Evolutionary conservation across 2,113 vertebrate genomes (phyloP), one percentile per base, ranked within the genome.

Genomic region (Corvus hawaiiensis): DNA sequence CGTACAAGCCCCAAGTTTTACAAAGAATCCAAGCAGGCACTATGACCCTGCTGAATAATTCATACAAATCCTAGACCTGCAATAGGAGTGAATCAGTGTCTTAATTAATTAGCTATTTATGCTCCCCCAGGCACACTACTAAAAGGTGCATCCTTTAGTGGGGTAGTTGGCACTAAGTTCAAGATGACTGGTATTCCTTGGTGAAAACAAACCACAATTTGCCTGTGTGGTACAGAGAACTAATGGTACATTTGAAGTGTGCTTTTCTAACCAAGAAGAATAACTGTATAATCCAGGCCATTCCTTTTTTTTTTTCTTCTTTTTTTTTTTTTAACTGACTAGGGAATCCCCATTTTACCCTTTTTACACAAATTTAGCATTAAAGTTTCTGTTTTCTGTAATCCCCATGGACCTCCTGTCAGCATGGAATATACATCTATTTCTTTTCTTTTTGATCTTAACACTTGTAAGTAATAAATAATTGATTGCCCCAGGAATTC

Each of bases 401-500:
- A 84, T 96, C 90, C 95, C 96, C 19, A 19, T 4, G 28, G 94
- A 91, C 93, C 84, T 90, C 89, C 94, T 96, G 90, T 97, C 96
- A 97, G 79, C 1, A 8, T 96, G 84, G 81, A 97, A 95, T 96
- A 97, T 76, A 93, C 71, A 87, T 96, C 79, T 94, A 91, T 96
- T 97, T 96, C 91, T 94, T 97, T 95, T 94, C 93, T 91, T 96
- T 97, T 97, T 98, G 92, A 97, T 96, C 95, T 97, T 97, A 97
- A 95, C 95, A 95, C 97, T 97, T 97, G 96, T 97, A 97, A 97
- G 91, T 92, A 96, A 97, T 98, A 97, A 98, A 98, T 98, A 98
- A 98, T 98, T 97, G 97, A 98, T 97, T 78, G 92, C 87, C 78
- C 76, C 61, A 95, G 97, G 95, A 98, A 97, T 98, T 97, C 93